Base-by-base conservation (phyloP, 1,140 invertebrate species). In the Dendrolimus kikuchii region DNA sequence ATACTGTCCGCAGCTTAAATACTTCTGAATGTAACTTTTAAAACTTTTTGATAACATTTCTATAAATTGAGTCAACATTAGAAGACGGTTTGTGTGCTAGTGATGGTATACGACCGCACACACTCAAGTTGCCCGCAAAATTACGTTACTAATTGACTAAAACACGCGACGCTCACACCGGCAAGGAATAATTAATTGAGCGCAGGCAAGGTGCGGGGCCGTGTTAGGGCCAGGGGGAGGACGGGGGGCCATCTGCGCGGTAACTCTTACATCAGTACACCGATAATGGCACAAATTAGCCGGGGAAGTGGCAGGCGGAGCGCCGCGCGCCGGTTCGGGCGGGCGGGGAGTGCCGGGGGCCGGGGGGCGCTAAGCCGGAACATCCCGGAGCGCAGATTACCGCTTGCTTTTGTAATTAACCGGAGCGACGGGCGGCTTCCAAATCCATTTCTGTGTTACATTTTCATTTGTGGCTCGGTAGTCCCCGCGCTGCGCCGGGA, bases 401-500 rank as follows among this genome's bases (percentile, higher is more conserved):
- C 80, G 82, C 80, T 86, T 86, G 82, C 82, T 86, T 86, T 86
- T 83, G 82, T 86, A 86, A 86, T 86, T 86, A 86, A 86, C 82
- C 79, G 77, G 79, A 82, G 83, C 79, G 81, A 80, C 82, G 81
- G 77, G 81, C 81, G 71, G 78, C 77, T 82, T 82, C 81, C 77
- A 78, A 84, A 85, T 81, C 80, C 78, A 84, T 86, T 86, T 86
- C 82, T 81, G 80, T 86, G 82, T 86, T 82, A 83, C 82, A 83
- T 83, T 86, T 86, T 86, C 82, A 86, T 86, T 86, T 86, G 82
- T 62, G 80, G 82, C 75, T 66, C 74, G 68, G 67, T 74, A 69
- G 64, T 63, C 65, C 69, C 65, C 67, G 66, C 60, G 58, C 65
- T 64, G 68, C 64, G 66, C 65, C 60, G 62, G 71, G 76, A 82